These are phyloP conservation scores for Halocynthia roretzi DNA, from an alignment of 23 tunicate species.

Conservation along the genomic window DNA sequence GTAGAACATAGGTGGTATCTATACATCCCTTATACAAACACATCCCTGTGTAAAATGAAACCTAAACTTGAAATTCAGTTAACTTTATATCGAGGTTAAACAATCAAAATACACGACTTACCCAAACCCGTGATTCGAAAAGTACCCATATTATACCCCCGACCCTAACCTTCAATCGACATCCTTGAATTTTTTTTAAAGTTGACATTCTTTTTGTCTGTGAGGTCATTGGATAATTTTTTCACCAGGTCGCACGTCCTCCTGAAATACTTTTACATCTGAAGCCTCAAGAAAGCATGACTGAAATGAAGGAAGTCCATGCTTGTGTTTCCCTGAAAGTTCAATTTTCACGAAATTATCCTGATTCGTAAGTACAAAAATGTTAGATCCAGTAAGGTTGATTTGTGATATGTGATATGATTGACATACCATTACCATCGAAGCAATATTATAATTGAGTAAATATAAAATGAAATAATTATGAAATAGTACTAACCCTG, in stretches of 20 bases:
- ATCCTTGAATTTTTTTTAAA: background rate
- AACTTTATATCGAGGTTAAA: no score
- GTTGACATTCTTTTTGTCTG: background rate
- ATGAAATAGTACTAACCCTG: no score
- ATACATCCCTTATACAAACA: no score
- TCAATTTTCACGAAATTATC: conserved; percentile 52
- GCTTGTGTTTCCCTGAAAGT: conserved; percentile 30
- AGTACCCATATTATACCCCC: no score
- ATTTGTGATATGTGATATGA: background rate
- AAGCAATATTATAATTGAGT: no score
- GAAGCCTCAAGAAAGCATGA: conserved; percentile 66
- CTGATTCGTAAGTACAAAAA: conserved; percentile 34
- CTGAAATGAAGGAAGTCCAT: conserved; percentile 35
- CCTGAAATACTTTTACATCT: conserved; percentile 61
- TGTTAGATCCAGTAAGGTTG: background rate
- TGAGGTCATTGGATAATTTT: background rate
- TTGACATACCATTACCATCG: background rate
- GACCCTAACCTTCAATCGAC: background rate
- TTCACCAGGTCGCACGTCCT: conserved; percentile 48
- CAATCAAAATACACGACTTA: no score
- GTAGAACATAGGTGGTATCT: no score
- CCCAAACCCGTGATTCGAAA: background rate
- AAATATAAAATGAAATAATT: no score
- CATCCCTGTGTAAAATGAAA: no score
- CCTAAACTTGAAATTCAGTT: no score